Conservation (phyloP, 2,113 vertebrate genomes). For the Ptilonorhynchus violaceus region DNA sequence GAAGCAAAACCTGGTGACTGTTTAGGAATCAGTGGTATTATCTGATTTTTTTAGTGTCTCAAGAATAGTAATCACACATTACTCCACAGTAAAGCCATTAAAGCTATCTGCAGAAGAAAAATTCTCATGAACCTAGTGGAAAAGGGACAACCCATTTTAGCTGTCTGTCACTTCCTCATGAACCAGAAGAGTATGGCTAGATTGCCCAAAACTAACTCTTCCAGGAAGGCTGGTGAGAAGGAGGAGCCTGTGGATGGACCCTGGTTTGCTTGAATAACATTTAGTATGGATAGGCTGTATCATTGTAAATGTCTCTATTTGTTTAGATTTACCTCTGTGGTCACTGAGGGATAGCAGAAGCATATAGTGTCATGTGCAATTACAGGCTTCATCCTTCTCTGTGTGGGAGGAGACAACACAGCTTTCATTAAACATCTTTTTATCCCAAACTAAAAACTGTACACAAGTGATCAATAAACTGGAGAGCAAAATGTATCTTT, state of each 20-base stretch:
- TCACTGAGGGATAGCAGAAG: background rate
- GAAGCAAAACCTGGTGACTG: background rate
- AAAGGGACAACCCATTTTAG: background rate
- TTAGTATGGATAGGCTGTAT: background rate
- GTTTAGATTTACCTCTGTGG: background rate
- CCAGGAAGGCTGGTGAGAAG: background rate
- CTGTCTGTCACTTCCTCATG: background rate
- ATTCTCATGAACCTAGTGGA: background rate
- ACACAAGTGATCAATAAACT: background rate
- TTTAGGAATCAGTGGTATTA: constrained; percentile 3
- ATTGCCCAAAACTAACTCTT: background rate
- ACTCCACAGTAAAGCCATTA: background rate
- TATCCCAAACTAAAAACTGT: background rate
- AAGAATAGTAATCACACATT: background rate
- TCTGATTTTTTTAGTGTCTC: background rate
- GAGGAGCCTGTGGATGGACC: background rate
- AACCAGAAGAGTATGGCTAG: background rate
- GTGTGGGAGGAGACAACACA: background rate
- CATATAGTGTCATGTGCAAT: background rate
- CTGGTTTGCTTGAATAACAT: background rate
- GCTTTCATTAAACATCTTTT: background rate
- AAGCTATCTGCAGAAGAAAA: background rate
- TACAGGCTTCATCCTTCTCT: background rate
- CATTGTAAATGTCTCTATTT: background rate
- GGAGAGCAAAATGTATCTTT: background rate